phyloP scores from a whole-genome alignment of 2,888 invertebrate genomes.

The Latrodectus elegans region DNA sequence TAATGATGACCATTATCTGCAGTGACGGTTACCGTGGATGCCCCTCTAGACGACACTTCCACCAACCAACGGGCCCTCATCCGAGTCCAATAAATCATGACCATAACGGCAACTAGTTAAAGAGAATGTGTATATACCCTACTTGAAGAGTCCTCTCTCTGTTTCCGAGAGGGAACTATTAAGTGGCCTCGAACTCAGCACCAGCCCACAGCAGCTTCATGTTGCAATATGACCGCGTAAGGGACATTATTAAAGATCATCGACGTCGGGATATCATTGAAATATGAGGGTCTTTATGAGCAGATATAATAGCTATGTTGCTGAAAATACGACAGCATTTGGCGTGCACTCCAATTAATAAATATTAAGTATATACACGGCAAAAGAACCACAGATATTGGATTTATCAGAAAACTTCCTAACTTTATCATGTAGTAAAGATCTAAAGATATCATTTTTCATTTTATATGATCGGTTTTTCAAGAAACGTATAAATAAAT shows the following conservation, averaged over 20 bases:
- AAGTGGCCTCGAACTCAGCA: not conserved
- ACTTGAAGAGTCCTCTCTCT: slow-evolving; percentile 3
- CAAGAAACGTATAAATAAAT: too few relatives aligned
- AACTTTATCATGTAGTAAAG: too few relatives aligned
- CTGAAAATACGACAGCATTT: slow-evolving; percentile 36
- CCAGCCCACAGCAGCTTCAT: too few relatives aligned
- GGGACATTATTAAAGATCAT: slow-evolving; percentile 3
- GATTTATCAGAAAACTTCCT: too few relatives aligned
- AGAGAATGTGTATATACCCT: slow-evolving; percentile 25
- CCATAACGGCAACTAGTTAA: slow-evolving; percentile 40
- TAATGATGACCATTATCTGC: slow-evolving; percentile 2
- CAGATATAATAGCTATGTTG: slow-evolving; percentile 29
- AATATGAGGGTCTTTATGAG: slow-evolving; percentile 28
- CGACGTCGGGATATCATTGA: slow-evolving; percentile 32
- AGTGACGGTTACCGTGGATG: not conserved
- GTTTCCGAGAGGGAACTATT: not conserved
- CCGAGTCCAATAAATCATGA: slow-evolving; percentile 36
- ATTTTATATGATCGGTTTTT: too few relatives aligned
- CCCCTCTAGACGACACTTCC: slow-evolving; percentile 1
- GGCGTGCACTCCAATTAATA: slow-evolving; percentile 7
- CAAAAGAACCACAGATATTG: too few relatives aligned
- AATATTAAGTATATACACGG: not conserved
- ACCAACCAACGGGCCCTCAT: not conserved
- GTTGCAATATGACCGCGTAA: slow-evolving; percentile 17
- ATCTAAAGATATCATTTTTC: too few relatives aligned